Evolutionary conservation across 2,797 vertebrate genomes (phyloP), one percentile per base, ranked within the genome.

Genomic region (Danio aesculapii): DNA sequence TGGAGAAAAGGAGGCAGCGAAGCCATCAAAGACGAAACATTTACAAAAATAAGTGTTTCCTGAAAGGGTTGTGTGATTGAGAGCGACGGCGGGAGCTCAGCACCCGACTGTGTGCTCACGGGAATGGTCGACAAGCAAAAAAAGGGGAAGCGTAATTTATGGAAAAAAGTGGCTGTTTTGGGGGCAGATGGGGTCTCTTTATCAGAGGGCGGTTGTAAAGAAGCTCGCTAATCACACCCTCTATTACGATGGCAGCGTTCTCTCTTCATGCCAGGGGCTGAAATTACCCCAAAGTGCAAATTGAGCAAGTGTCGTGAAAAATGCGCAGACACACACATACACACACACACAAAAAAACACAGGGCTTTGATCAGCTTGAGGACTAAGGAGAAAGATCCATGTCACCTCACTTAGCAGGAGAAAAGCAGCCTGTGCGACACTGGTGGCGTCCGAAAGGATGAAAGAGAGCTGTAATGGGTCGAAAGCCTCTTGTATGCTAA

Each of bases 111-210:
- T 9, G 92, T 86, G 85, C 91, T 90, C 86, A 88, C 89, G 93
- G 90, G 92, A 92, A 92, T 53, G 84, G 88, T 90, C 90, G 89
- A 93, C 94, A 92, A 91, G 92, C 90, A 93, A 93, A 61, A 93
- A 59, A 58, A 92, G 90, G 92, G 91, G 90, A 92, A 91, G 90
- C 86, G 74, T 91, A 91, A 94, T 93, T 92, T 93, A 93, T 92
- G 85, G 89, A 88, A 87, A n/a, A 87, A 84, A 88, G 87, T 80
- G 89, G 61, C 47, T 5, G 81, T 85, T 82, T 85, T 90, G 64
- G 84, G 84, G 89, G 84, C 6, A 30, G 85, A 79, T 68, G 87
- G 82, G 83, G 50, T 77, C 73, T 30, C 30, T 87, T 88, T 87
- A 86, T 84, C 79, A 63, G 72, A 79, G 64, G 47, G 84, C 86